phyloP scores from a whole-genome alignment of 2,888 invertebrate species.

The Phoronis australis region DNA sequence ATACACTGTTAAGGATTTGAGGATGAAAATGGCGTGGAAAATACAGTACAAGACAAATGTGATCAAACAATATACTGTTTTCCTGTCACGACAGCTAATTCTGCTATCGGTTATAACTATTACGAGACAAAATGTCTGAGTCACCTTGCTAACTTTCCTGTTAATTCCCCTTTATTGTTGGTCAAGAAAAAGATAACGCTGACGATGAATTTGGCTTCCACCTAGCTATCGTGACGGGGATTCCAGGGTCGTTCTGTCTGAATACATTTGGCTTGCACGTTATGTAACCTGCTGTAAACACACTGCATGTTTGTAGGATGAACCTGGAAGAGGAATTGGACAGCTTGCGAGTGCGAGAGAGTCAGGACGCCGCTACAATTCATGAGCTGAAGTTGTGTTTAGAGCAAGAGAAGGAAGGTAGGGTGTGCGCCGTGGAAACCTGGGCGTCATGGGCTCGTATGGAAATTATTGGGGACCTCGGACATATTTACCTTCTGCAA shows the following conservation, averaged over 20 bases:
- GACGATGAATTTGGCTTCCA: neutral
- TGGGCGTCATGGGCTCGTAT: too few species aligned
- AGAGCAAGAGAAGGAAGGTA: constrained; percentile 46
- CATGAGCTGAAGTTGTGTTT: constrained; percentile 42
- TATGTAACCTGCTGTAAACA: neutral
- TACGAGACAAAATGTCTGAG: too few species aligned
- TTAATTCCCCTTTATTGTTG: too few species aligned
- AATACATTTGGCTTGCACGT: neutral
- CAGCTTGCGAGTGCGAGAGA: constrained; percentile 35
- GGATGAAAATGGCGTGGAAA: too few species aligned
- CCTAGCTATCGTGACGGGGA: neutral
- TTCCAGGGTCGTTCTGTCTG: neutral
- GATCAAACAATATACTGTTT: too few species aligned
- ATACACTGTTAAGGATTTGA: too few species aligned
- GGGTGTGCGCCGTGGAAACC: neutral
- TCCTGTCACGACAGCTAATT: too few species aligned
- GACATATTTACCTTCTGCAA: too few species aligned
- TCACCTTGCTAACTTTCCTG: too few species aligned
- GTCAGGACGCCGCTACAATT: constrained; percentile 42
- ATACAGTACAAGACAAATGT: too few species aligned
- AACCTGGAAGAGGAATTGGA: constrained; percentile 44
- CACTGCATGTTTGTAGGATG: constrained; percentile 26
- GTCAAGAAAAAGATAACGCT: too few species aligned
- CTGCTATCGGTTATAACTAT: neutral
- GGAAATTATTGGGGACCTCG: too few species aligned